These are phyloP conservation scores for Leptoteleia sp. DNA, from an alignment of 1,140 invertebrate species.

Conservation along the genomic window DNA sequence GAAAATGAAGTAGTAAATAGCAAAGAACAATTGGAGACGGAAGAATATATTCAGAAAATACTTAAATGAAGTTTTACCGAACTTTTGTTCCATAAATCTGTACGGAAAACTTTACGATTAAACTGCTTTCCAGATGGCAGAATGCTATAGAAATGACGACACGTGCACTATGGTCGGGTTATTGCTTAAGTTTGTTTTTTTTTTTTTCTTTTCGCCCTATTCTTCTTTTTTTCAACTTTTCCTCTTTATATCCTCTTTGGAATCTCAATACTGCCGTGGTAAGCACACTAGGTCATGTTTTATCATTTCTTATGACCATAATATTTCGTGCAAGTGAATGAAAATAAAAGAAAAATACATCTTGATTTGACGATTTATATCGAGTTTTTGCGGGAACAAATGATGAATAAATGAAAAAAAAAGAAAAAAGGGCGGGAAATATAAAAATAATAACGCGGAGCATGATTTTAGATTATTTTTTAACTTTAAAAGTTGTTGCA, in stretches of 20 bases:
- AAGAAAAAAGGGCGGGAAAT: too few relatives aligned
- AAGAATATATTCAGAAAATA: too few relatives aligned
- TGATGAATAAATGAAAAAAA: neutral
- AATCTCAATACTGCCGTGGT: slow-evolving; percentile 54
- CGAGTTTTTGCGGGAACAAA: neutral
- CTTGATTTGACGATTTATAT: slow-evolving; percentile 13
- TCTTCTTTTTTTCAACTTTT: neutral
- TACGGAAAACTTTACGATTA: slow-evolving; percentile 56
- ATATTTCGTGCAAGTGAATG: slow-evolving; percentile 32
- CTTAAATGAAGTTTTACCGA: slow-evolving; percentile 39
- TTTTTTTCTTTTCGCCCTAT: slow-evolving; percentile 2
- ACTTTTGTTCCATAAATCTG: slow-evolving; percentile 56
- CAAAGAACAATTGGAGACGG: too few relatives aligned
- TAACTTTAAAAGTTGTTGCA: too few relatives aligned
- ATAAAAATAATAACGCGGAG: too few relatives aligned
- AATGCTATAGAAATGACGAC: slow-evolving; percentile 56
- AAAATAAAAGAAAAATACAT: slow-evolving; percentile 27
- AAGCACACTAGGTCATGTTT: slow-evolving; percentile 54
- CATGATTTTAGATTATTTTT: too few relatives aligned
- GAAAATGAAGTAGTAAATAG: too few relatives aligned
- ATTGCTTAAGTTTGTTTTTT: slow-evolving; percentile 61
- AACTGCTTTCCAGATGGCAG: slow-evolving; percentile 54
- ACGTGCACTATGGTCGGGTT: slow-evolving; percentile 62
- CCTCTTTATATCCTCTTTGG: slow-evolving; percentile 50
- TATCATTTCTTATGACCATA: slow-evolving; percentile 45